These are phyloP conservation scores for Sitophilus oryzae DNA, from an alignment of 1,140 invertebrate species.

Conservation along the genomic window DNA sequence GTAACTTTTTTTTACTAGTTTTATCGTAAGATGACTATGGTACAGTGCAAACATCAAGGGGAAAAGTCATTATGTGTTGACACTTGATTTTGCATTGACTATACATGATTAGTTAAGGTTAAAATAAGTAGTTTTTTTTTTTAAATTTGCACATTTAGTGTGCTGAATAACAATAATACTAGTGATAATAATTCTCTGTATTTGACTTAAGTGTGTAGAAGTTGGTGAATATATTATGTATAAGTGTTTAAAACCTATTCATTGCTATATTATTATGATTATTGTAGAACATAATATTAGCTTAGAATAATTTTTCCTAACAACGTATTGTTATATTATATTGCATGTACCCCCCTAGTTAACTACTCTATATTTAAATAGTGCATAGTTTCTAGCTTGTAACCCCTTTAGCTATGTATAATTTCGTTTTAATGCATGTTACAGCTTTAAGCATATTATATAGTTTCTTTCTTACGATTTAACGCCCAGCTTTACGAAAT, in stretches of 20 bases:
- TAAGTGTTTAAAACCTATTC: constrained; percentile 18
- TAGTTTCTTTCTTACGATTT: background rate
- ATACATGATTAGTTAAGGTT: background rate
- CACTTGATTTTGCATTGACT: background rate
- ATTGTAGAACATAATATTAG: constrained; percentile 40
- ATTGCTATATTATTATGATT: constrained; percentile 35
- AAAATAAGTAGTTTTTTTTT: constrained; percentile 5
- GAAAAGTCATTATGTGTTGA: background rate
- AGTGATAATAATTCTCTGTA: constrained; percentile 1
- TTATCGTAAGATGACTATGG: background rate
- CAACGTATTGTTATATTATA: constrained; percentile 40
- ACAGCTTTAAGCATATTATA: constrained; percentile 19
- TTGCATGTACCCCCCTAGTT: constrained; percentile 43
- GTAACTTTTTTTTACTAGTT: background rate
- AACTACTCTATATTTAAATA: constrained; percentile 39
- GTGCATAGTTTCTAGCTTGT: constrained; percentile 39
- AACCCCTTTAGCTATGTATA: constrained; percentile 28
- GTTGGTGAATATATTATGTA: constrained; percentile 5
- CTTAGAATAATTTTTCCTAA: constrained; percentile 42
- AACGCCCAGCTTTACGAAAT: constrained; percentile 10
- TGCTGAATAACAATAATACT: constrained; percentile 7
- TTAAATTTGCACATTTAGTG: background rate
- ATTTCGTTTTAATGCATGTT: constrained; percentile 19
- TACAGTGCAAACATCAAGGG: background rate
- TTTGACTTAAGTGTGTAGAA: constrained; percentile 11